Evolutionary conservation across 2,797 vertebrate species (phyloP), one percentile per base, ranked within the genome.

Genomic region (Danio aesculapii): DNA sequence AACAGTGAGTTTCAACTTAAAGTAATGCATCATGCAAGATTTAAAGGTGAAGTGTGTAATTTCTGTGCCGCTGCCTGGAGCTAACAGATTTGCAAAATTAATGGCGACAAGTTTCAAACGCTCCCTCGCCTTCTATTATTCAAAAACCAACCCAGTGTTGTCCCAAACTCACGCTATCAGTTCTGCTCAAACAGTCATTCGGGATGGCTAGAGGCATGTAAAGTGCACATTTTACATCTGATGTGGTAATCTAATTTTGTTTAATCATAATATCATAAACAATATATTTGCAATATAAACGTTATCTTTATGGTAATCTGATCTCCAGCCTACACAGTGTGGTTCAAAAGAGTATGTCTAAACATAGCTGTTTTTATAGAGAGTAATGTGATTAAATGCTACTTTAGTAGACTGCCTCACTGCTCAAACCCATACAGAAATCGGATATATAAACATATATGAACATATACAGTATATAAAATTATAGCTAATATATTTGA

Each of bases 61-160:
- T 74, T 39, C 43, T 39, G 14, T 61, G 41, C 43, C 0, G 2
- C 70, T 59, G 70, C 17, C 14, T 8, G 71, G 41, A 58, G 11
- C 55, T 16, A 59, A 30, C 70, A 21, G 8, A 21, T 59, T 73
- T 30, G 41, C n/a, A 73, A 59, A 58, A 73, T 58, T 6, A 58
- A 59, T 73, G 71, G 7, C 43, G 19, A 59, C 0, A 14, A 59
- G 43, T 44, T 58, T 72, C 7, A 73, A 73, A 73, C 19, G 11
- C 55, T 49, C 55, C 19, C 55, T 59, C 8, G 6, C 21, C 5
- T 10, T 74, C 8, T 8, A 74, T 74, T 59, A 59, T 73, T 73
- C 17, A 59, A 7, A 58, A 47, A 73, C 53, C 9, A 5, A 52
- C 30, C 50, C 11, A 46, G 70, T 46, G 41, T 12, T 72, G 10